Base-by-base conservation (phyloP, 2,888 invertebrate species). In the Salpingus planirostris region DNA sequence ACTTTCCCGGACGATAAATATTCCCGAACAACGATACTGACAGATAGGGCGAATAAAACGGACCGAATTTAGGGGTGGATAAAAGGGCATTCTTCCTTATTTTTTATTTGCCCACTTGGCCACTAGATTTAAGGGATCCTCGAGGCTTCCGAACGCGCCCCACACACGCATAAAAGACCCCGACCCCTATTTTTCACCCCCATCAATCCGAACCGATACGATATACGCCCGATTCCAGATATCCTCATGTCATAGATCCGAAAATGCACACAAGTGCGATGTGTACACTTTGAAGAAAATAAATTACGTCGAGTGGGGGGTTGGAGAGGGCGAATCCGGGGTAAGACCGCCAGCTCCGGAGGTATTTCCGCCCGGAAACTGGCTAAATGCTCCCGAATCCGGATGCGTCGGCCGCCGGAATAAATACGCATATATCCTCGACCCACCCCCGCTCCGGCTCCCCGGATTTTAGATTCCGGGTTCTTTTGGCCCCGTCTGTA, bases 281-380 rank as follows among this genome's bases (percentile, higher is more conserved):
- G 6, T 21, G 21, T 21, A 21, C 21, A 7, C 21, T 21, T 21
- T 7, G 8, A 8, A 21, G 6, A 21, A 21, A 14, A 15, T 5
- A 14, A n/a, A n/a, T n/a, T n/a, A n/a, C n/a, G n/a, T n/a, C n/a
- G n/a, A n/a, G n/a, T n/a, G n/a, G n/a, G n/a, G n/a, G n/a, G n/a
- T n/a, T n/a, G n/a, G n/a, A n/a, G n/a, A n/a, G n/a, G n/a, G n/a
- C 46, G 48, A 48, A 52, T 54, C 54, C 53, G 48, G n/a, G 52
- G 47, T 42, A 48, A 52, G 54, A 57, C 57, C 57, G 44, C 55
- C 55, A 56, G 48, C 52, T 55, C 51, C 54, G 51, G 50, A 52
- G 57, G 57, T 57, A 52, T 56, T 55, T 57, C 57, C 56, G 48
- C 40, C 58, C 58, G 60, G 60, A 60, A 59, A 57, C 56, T 52